These are phyloP conservation scores for Abrostola triplasia DNA, from an alignment of 2,888 invertebrate species.

Conservation along the genomic window DNA sequence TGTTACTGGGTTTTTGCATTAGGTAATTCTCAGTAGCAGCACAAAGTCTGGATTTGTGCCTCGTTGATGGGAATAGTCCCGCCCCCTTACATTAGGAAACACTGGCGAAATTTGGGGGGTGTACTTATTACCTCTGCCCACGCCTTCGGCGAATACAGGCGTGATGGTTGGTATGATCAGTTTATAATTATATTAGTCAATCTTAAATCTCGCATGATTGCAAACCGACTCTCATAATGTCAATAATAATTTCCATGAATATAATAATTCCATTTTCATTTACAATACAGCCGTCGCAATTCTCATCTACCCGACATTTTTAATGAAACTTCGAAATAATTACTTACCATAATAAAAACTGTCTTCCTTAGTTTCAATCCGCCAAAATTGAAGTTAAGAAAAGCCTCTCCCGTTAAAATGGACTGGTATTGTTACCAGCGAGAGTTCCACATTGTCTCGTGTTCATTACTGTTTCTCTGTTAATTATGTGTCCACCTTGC, in stretches of 20 bases:
- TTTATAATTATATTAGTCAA: no score
- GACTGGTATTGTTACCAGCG: constrained; percentile 37
- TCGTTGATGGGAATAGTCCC: no score
- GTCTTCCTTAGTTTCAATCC: constrained; percentile 34
- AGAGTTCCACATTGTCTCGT: constrained; percentile 47
- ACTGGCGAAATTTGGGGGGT: no score
- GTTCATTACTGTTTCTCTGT: constrained; percentile 45
- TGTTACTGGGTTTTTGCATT: no score
- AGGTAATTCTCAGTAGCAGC: no score
- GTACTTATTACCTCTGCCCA: no score
- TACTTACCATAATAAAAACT: constrained; percentile 45
- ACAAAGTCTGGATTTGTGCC: no score
- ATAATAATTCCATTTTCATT: neutral
- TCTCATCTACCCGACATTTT: constrained; percentile 1
- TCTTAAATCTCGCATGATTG: neutral
- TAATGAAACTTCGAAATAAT: constrained; percentile 40
- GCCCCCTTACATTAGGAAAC: no score
- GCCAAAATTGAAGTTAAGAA: constrained; percentile 46
- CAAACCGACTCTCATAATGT: neutral
- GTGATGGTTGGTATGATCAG: no score
- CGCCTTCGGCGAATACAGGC: no score
- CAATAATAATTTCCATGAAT: neutral
- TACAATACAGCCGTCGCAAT: constrained; percentile 4
- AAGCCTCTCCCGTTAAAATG: constrained; percentile 43
- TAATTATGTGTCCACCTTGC: constrained; percentile 42